Conservation (phyloP, 2,888 invertebrate species). For the Acanthococcus lagerstroemiae region DNA sequence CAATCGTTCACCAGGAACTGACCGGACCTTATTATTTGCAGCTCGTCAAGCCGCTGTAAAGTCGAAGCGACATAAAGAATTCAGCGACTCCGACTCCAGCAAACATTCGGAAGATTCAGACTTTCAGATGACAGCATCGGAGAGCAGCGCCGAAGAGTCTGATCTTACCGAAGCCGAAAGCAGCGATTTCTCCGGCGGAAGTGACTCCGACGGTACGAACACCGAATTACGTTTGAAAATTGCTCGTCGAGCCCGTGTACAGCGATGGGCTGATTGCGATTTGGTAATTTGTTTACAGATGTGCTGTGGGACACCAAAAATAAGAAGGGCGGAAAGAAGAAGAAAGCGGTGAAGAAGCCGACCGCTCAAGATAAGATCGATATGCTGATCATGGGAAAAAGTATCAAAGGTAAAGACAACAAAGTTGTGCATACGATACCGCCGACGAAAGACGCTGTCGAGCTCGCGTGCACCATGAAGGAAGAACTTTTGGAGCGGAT, state of each 20-base stretch:
- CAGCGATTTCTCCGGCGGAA: constrained; percentile 80
- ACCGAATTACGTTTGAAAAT: background rate
- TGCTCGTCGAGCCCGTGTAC: background rate
- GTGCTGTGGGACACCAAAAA: background rate
- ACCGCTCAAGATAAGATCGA: constrained; percentile 73
- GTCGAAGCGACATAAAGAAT: constrained; percentile 49
- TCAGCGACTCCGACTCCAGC: constrained; percentile 49
- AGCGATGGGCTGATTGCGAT: too few relatives aligned
- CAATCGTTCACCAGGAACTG: constrained; percentile 1
- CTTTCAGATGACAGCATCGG: constrained; percentile 47
- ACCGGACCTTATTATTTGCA: constrained; percentile 39
- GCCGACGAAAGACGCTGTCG: constrained; percentile 74
- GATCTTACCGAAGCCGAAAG: constrained; percentile 49
- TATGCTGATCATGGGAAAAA: constrained; percentile 48
- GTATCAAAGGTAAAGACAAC: constrained; percentile 31
- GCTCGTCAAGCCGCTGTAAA: constrained; percentile 51
- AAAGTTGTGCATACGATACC: constrained; percentile 42
- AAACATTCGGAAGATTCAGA: constrained; percentile 52
- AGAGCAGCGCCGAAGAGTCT: constrained; percentile 34
- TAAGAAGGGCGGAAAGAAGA: constrained; percentile 54
- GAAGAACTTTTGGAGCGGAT: constrained; percentile 76
- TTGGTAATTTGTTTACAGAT: background rate
- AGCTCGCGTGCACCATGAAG: constrained; percentile 85
- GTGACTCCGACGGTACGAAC: constrained; percentile 62
- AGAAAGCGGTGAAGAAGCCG: constrained; percentile 48